These are phyloP conservation scores for Drosophila melanosoma DNA, from an alignment of 2,888 invertebrate genomes.

Conservation along the genomic window DNA sequence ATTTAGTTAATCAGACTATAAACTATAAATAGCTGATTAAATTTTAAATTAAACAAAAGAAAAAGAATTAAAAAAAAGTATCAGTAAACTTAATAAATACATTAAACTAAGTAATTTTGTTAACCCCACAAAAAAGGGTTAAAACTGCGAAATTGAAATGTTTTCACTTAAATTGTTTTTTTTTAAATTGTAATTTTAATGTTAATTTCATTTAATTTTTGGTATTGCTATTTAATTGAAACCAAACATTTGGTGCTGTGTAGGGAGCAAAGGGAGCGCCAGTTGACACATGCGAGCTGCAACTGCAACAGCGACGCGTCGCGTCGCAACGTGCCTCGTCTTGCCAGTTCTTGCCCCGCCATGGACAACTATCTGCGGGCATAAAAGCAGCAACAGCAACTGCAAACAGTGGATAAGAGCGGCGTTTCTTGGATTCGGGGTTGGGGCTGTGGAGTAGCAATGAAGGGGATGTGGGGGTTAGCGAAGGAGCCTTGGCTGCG, in stretches of 20 bases:
- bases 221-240: conserved; percentile 4
- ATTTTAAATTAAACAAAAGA: background rate
- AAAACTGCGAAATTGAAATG: background rate
- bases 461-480: background rate
- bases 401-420: conserved; percentile 65
- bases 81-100: background rate
- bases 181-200: background rate
- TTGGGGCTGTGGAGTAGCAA: conserved; percentile 10
- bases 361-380: conserved; percentile 57
- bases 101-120: background rate
- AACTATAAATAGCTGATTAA: no score
- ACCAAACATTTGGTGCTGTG: conserved; percentile 1
- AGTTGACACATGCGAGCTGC: conserved; percentile 71
- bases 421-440: conserved; percentile 18
- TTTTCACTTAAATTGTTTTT: background rate
- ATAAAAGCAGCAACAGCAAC: conserved; percentile 76
- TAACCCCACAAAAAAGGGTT: background rate
- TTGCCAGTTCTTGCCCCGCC: conserved; percentile 15
- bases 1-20: no score
- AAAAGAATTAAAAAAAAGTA: background rate
- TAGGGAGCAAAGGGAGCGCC: conserved; percentile 40
- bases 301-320: conserved; percentile 17
- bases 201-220: conserved; percentile 2
- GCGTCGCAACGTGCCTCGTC: conserved; percentile 7
- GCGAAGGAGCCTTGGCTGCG: conserved; percentile 23